Evolutionary conservation across 2,888 invertebrate genomes (phyloP), one percentile per base, ranked within the genome.

Genomic region (Phorcus lineatus): DNA sequence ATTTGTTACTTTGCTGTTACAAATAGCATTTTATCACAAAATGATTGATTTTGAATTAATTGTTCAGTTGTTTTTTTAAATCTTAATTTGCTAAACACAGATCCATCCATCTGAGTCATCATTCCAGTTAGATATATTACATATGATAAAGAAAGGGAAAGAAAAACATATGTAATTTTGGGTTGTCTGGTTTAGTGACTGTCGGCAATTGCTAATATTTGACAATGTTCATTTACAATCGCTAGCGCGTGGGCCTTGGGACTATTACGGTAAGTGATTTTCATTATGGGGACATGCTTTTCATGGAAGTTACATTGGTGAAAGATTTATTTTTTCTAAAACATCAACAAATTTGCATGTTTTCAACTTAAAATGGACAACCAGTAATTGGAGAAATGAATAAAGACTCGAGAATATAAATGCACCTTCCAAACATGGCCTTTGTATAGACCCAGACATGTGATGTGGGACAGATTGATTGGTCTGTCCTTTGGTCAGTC

Each of bases 181-280:
- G 47, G 22, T 40, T 31, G 40, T 66, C 22, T 78, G 57, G 54
- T 66, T 52, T 24, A 57, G 31, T 47, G 17, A n/a, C 47, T 62
- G 22, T 78, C 19, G 22, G 62, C 22, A 13, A 53, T 17, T 79
- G 53, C 70, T 78, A 79, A 79, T 79, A 52, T 82, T 40, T 80
- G 53, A n/a, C 66, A 74, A 55, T 80, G 52, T 80, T 76, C 76
- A 28, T 82, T 80, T 84, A 81, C 83, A 77, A 80, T 67, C 78
- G 83, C 74, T 85, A 90, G 90, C 87, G 83, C 88, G 89, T 97
- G 98, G 97, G 95, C 97, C 97, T 94, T 97, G 98, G 95, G 98
- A 98, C 95, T 98, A 98, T 95, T 98, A 98, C 97, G 98, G 98
- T 98, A 97, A 98, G 98, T 97, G 81, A 80, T 82, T 74, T 82